These are phyloP conservation scores for Tympanoctomys barrerae DNA, from an alignment of 2,797 vertebrate species.

Conservation along the genomic window DNA sequence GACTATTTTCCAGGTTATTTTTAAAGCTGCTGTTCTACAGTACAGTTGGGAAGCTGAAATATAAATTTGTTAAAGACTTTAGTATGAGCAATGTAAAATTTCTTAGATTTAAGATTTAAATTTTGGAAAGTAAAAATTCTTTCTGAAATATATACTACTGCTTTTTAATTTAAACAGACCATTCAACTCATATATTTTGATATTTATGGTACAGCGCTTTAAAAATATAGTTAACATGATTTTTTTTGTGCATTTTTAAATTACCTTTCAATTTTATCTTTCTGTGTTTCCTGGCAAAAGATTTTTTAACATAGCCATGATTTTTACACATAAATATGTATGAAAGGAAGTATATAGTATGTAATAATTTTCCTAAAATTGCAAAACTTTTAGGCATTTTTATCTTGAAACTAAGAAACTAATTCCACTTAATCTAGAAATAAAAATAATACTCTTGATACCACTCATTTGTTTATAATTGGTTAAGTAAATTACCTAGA, in stretches of 20 bases:
- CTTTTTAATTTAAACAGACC: not conserved
- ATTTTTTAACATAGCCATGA: not conserved
- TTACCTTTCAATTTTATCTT: not conserved
- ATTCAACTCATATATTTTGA: not conserved
- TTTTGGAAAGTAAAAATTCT: not conserved
- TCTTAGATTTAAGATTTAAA: conserved; percentile 14
- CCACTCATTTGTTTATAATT: not conserved
- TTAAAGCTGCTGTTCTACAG: not conserved
- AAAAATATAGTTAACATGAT: not conserved
- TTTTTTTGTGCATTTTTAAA: not conserved
- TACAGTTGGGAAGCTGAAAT: not conserved
- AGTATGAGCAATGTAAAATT: not conserved
- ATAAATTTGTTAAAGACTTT: not conserved
- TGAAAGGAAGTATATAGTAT: not conserved
- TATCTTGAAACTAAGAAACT: conserved; percentile 5
- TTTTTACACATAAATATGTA: not conserved
- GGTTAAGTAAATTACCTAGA: not conserved
- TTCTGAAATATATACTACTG: not conserved
- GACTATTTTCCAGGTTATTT: not conserved
- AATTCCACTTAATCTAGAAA: not conserved
- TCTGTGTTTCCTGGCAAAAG: conserved; percentile 8
- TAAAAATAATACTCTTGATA: not conserved
- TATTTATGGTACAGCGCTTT: not conserved
- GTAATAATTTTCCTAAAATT: not conserved
- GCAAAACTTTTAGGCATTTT: not conserved